A percentile compares a stretch with the other conserved stretches of the same genome.
Conservation (phyloP, 2,888 invertebrate species). For the Mythimna pallens region DNA sequence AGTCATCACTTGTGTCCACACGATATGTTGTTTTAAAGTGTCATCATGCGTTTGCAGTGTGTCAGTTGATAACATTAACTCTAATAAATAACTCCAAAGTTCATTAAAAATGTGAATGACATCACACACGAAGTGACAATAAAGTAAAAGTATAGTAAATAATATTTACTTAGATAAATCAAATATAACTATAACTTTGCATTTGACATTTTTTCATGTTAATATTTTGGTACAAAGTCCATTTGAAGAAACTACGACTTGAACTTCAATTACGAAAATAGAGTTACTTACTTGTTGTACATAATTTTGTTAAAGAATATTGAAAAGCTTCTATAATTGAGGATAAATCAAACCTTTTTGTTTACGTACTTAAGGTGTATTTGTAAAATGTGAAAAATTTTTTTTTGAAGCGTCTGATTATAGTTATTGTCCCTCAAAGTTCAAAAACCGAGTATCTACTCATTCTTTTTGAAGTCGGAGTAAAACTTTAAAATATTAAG, state of each 20-base stretch:
- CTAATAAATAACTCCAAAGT: slow-evolving; percentile 18
- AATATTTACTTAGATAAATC: slow-evolving; percentile 18
- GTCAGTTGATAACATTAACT: slow-evolving; percentile 15
- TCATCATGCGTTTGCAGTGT: slow-evolving; percentile 28
- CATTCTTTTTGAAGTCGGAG: background rate
- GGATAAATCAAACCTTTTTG: background rate
- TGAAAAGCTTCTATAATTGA: background rate
- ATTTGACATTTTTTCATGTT: background rate
- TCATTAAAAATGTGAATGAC: slow-evolving; percentile 9
- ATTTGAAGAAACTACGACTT: too few relatives aligned
- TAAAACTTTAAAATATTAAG: background rate
- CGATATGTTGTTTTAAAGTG: slow-evolving; percentile 17
- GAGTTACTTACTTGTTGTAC: background rate
- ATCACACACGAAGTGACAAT: slow-evolving; percentile 11
- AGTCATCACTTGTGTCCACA: slow-evolving; percentile 5
- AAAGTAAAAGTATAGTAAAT: slow-evolving; percentile 21
- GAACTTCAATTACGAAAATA: slow-evolving; percentile 20
- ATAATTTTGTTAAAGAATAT: background rate
- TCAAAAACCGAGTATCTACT: background rate
- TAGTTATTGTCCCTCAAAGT: background rate
- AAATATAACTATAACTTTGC: slow-evolving; percentile 26
- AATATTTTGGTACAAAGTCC: slow-evolving; percentile 15
- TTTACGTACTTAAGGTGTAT: background rate
- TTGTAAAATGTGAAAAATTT: background rate
- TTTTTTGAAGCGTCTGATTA: background rate